Evolutionary conservation across 2,888 invertebrate species (phyloP).

Genomic region (Aphodius sticticus): DNA sequence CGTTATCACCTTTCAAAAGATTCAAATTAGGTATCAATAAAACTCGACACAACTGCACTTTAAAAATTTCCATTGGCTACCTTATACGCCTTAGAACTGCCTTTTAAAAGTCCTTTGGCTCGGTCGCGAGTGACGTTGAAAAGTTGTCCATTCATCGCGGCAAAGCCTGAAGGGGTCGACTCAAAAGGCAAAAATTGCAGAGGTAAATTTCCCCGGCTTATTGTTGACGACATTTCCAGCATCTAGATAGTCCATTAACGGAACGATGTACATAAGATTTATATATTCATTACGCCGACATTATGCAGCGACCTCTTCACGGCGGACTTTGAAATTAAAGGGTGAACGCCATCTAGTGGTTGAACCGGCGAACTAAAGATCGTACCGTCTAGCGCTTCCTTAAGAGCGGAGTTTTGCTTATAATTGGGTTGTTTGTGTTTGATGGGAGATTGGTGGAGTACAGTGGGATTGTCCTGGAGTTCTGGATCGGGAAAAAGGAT

Average conservation of each 20-base stretch:
- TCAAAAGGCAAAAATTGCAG: background rate
- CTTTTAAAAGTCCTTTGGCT: background rate
- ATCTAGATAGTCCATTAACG: background rate
- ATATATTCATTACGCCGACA: background rate
- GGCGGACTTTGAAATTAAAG: background rate
- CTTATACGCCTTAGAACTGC: background rate
- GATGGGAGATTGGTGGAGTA: background rate
- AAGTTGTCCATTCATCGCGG: background rate
- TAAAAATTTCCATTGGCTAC: background rate
- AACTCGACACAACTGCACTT: too few relatives aligned
- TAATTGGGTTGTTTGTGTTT: background rate
- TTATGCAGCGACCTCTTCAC: background rate
- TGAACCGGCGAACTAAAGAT: background rate
- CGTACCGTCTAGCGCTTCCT: too few relatives aligned
- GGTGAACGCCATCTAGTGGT: background rate
- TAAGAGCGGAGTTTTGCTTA: background rate
- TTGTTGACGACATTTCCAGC: background rate
- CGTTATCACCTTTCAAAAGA: too few relatives aligned
- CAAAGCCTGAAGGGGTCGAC: background rate
- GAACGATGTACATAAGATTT: background rate
- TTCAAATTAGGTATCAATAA: too few relatives aligned
- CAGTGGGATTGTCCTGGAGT: too few relatives aligned
- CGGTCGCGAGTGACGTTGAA: background rate
- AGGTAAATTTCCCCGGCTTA: background rate
- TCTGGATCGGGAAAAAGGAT: too few relatives aligned